Conservation (phyloP, 2,888 invertebrate species). For the Sceliomorpha sp. region DNA sequence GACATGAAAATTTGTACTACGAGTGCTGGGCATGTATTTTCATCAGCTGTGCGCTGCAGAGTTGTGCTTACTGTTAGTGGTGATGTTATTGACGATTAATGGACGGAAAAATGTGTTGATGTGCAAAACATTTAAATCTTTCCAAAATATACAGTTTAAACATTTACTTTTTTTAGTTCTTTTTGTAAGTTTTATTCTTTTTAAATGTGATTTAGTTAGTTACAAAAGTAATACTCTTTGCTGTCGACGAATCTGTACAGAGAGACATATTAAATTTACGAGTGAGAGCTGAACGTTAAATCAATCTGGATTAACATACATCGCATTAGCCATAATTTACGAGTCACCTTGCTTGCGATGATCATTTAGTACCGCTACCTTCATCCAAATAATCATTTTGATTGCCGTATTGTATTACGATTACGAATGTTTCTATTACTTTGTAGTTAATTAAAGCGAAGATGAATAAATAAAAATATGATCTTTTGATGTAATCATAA, state of each 20-base stretch:
- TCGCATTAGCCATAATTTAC: slow-evolving; percentile 71
- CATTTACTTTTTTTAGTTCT: no score
- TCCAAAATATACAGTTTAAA: no score
- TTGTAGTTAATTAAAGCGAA: no score
- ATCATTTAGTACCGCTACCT: slow-evolving; percentile 20
- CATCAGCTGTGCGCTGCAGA: neutral
- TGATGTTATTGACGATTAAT: no score
- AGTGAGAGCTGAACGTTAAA: slow-evolving; percentile 69
- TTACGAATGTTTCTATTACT: no score
- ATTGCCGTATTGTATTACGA: no score
- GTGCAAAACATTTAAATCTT: no score
- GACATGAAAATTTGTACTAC: slow-evolving; percentile 21
- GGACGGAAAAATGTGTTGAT: no score
- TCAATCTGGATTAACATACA: slow-evolving; percentile 77
- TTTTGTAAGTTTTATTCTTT: slow-evolving; percentile 13
- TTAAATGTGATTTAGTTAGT: slow-evolving; percentile 5
- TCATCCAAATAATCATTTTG: no score
- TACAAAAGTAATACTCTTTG: slow-evolving; percentile 33
- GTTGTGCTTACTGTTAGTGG: no score
- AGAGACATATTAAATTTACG: slow-evolving; percentile 70
- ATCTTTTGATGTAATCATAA: no score
- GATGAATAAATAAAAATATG: no score
- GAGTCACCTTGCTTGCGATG: slow-evolving; percentile 48
- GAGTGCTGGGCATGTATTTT: slow-evolving; percentile 6
- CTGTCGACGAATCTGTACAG: slow-evolving; percentile 54